A percentile compares a stretch with the other conserved stretches of the same genome.
These are phyloP conservation scores for Acanthopagrus latus DNA, from an alignment of 2,797 vertebrate species.

Conservation along the genomic window DNA sequence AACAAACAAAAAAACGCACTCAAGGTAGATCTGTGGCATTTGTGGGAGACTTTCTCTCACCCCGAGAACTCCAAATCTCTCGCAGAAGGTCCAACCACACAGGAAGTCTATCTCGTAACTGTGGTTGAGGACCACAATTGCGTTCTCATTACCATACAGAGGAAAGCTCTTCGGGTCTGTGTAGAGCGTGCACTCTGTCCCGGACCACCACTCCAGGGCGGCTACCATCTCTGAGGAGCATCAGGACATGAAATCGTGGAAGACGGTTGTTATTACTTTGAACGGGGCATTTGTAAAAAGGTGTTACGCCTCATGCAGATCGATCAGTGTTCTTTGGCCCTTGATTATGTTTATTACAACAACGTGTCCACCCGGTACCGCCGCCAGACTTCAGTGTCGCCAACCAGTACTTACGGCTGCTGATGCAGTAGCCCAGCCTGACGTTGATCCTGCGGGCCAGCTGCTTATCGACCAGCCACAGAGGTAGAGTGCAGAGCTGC, in stretches of 20 bases:
- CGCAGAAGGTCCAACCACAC: constrained; percentile 96
- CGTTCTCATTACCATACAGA: constrained; percentile 93
- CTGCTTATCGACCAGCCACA: constrained; percentile 93
- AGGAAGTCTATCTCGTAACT: constrained; percentile 98
- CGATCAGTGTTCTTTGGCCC: too few relatives aligned
- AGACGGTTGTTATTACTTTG: neutral
- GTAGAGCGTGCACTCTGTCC: constrained; percentile 93
- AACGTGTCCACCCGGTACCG: too few relatives aligned
- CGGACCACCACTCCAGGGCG: constrained; percentile 97
- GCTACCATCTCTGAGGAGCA: constrained; percentile 92
- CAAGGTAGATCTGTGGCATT: neutral
- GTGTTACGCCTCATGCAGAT: neutral
- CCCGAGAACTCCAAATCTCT: constrained; percentile 95
- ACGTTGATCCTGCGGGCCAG: constrained; percentile 94
- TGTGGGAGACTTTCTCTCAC: constrained; percentile 82
- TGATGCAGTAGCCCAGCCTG: constrained; percentile 92
- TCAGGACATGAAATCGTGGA: neutral
- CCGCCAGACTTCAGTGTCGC: neutral
- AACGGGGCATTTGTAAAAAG: neutral
- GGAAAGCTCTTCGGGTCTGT: constrained; percentile 87
- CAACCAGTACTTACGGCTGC: constrained; percentile 90
- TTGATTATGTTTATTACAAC: too few relatives aligned
- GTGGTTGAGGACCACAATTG: constrained; percentile 96
- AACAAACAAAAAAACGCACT: neutral
- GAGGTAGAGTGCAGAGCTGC: constrained; percentile 90